phyloP scores from a whole-genome alignment of 2,888 invertebrate genomes.

The Cantharis rustica region DNA sequence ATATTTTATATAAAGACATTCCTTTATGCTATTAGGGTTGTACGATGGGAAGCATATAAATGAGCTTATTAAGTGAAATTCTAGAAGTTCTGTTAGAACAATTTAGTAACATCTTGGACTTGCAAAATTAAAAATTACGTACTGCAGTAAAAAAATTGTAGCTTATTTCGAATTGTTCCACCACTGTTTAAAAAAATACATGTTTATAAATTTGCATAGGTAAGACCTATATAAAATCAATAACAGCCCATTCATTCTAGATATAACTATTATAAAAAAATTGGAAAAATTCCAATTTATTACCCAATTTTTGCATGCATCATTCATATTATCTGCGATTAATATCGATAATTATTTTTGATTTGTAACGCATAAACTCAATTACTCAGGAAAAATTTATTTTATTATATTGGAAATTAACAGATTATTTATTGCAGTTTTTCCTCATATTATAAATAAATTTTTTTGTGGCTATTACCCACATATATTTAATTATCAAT shows the following conservation, averaged over 20 bases:
- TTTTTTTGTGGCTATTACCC: too few species aligned
- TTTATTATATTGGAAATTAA: too few species aligned
- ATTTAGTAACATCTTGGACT: neutral
- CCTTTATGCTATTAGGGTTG: neutral
- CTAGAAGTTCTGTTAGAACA: neutral
- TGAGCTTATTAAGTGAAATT: neutral
- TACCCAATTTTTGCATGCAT: neutral
- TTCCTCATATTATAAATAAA: too few species aligned
- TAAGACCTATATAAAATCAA: neutral
- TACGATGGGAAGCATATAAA: neutral
- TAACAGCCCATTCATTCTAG: neutral
- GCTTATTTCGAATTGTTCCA: neutral
- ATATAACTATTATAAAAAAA: too few species aligned
- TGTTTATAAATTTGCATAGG: neutral
- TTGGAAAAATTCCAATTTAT: neutral
- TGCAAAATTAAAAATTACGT: neutral
- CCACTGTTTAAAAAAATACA: neutral
- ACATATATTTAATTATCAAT: too few species aligned
- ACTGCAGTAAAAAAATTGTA: neutral
- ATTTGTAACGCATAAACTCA: too few species aligned
- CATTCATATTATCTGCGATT: neutral
- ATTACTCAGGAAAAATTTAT: too few species aligned
- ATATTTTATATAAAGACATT: neutral
- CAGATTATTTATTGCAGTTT: too few species aligned
- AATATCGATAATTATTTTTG: too few species aligned